These are phyloP conservation scores for Anguilla anguilla DNA, from an alignment of 2,797 vertebrate genomes.

Conservation along the genomic window DNA sequence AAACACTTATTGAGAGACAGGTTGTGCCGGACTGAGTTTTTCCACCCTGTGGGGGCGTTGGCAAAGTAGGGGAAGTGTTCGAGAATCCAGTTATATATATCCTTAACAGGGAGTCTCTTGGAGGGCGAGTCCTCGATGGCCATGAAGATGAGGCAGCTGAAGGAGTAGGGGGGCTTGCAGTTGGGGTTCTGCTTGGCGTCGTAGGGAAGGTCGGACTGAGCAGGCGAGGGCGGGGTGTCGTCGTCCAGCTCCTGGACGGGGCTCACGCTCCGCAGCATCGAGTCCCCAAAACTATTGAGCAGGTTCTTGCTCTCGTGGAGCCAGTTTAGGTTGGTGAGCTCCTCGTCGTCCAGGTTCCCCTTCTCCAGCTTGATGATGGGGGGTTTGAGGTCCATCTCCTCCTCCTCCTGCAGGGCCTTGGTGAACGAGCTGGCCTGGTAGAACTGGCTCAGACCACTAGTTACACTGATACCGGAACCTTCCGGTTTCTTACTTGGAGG, in stretches of 20 bases:
- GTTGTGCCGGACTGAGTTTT: slow-evolving; percentile 90
- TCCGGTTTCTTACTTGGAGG: slow-evolving; percentile 90
- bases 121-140: slow-evolving; percentile 88
- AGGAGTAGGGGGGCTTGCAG: slow-evolving; percentile 87
- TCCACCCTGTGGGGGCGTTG: slow-evolving; percentile 87
- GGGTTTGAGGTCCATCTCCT: slow-evolving; percentile 81
- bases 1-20: slow-evolving; percentile 90
- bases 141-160: slow-evolving; percentile 94
- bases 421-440: slow-evolving; percentile 77
- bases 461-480: slow-evolving; percentile 82
- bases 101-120: slow-evolving; percentile 87
- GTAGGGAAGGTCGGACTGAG: slow-evolving; percentile 80
- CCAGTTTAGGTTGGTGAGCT: slow-evolving; percentile 90
- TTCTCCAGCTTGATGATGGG: slow-evolving; percentile 76
- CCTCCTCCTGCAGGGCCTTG: slow-evolving; percentile 75
- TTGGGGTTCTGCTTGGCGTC: slow-evolving; percentile 89
- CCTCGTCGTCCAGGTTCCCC: slow-evolving; percentile 84
- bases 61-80: slow-evolving; percentile 91
- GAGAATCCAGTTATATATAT: slow-evolving; percentile 92
- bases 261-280: slow-evolving; percentile 84
- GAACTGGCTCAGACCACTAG: slow-evolving; percentile 78
- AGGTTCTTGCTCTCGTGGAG: slow-evolving; percentile 87
- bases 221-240: slow-evolving; percentile 82
- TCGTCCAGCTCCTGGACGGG: slow-evolving; percentile 82
- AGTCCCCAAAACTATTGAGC: slow-evolving; percentile 87